phyloP scores from a whole-genome alignment of 1,140 invertebrate genomes.

The Diprion similis region DNA sequence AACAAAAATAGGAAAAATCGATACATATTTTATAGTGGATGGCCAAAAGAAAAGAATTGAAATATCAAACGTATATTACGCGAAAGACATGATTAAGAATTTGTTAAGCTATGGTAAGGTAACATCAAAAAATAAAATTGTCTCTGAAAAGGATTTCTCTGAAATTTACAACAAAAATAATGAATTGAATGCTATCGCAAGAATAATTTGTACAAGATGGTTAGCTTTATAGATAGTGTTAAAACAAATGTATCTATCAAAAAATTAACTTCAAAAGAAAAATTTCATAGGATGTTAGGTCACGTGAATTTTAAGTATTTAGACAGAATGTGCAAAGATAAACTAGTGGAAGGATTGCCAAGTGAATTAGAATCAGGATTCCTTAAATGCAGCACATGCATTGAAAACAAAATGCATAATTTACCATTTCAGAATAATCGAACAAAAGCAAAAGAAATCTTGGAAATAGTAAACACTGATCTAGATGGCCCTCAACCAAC shows the following conservation, averaged over 20 bases:
- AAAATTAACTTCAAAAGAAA: constrained; percentile 29
- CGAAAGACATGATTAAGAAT: no score
- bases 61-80: constrained; percentile 27
- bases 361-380: constrained; percentile 21
- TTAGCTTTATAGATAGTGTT: constrained; percentile 18
- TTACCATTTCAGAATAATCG: constrained; percentile 30
- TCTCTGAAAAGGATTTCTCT: constrained; percentile 19
- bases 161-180: constrained; percentile 24
- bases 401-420: constrained; percentile 31
- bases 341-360: constrained; percentile 21
- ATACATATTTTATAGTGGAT: constrained; percentile 26
- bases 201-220: constrained; percentile 27
- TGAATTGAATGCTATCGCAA: constrained; percentile 24
- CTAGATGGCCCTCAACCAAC: constrained; percentile 25
- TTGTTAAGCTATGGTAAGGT: constrained; percentile 28
- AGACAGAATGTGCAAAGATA: constrained; percentile 23
- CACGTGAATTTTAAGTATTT: constrained; percentile 33
- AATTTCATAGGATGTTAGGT: constrained; percentile 27
- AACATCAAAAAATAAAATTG: constrained; percentile 27
- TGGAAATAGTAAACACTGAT: constrained; percentile 28
- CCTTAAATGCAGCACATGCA: constrained; percentile 27
- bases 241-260: neutral
- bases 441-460: constrained; percentile 21
- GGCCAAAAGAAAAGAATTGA: constrained; percentile 19
- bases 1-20: constrained; percentile 33